A percentile compares a stretch with the other conserved stretches of the same genome.
Evolutionary conservation across 2,113 vertebrate species (phyloP).

Genomic region (Amphilophus citrinellus): DNA sequence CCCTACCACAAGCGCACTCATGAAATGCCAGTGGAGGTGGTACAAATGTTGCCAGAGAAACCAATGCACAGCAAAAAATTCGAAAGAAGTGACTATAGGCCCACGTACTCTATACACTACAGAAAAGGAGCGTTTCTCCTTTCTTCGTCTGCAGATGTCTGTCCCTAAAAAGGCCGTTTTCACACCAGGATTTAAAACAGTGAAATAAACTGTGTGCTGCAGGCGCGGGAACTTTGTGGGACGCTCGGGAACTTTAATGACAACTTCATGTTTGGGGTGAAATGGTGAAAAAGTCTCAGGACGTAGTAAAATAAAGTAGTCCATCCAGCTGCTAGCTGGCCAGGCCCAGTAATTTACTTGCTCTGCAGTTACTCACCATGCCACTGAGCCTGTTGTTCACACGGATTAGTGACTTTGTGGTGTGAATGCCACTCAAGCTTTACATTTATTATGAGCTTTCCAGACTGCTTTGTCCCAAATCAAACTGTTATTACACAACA

Average conservation of each 20-base stretch:
- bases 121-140: no score
- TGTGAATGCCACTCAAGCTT: not conserved
- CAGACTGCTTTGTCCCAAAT: not conserved
- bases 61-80: not conserved
- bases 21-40: not conserved
- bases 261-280: not conserved
- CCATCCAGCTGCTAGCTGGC: not conserved
- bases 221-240: not conserved
- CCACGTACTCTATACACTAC: not conserved
- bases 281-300: not conserved
- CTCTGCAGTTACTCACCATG: not conserved
- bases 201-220: not conserved
- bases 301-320: not conserved
- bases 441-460: not conserved
- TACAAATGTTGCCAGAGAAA: not conserved
- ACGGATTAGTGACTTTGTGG: no score
- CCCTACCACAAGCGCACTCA: not conserved
- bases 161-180: not conserved
- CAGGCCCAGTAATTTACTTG: not conserved
- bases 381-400: not conserved
- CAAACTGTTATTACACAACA: not conserved
- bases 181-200: not conserved
- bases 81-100: not conserved
- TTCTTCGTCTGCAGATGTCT: not conserved
- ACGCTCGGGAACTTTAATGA: not conserved